Evolutionary conservation across 1,140 invertebrate species (phyloP).

Genomic region (Drosophila ohnishii): DNA sequence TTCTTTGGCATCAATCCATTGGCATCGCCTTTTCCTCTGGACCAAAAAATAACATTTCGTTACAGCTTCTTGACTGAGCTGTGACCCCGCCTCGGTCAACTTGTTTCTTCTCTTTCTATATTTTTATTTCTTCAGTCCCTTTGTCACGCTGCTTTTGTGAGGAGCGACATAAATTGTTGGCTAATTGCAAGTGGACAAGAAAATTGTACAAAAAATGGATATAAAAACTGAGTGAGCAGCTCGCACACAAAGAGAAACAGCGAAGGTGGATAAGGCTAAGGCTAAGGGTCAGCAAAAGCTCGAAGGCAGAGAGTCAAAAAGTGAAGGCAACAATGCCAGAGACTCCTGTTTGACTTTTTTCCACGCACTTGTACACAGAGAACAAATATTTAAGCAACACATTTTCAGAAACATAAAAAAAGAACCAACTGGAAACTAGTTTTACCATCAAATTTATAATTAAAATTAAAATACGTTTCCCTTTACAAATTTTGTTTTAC

Average conservation of each 20-base stretch:
- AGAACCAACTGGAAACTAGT: too few species aligned
- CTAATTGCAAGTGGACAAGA: constrained; percentile 65
- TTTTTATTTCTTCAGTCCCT: too few species aligned
- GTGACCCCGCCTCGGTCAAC: too few species aligned
- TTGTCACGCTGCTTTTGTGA: constrained; percentile 9
- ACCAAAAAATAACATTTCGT: too few species aligned
- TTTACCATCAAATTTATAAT: too few species aligned
- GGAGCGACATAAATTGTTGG: constrained; percentile 68
- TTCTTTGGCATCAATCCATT: too few species aligned
- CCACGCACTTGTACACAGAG: background rate
- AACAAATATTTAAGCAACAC: background rate
- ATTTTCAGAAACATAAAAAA: too few species aligned
- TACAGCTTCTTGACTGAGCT: too few species aligned
- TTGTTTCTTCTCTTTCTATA: too few species aligned
- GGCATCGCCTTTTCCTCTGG: too few species aligned
- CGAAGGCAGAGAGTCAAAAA: constrained; percentile 9
- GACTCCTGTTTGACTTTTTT: background rate
- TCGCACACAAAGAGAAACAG: background rate
- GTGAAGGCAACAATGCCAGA: constrained; percentile 27
- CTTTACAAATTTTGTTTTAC: background rate
- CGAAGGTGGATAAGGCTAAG: background rate
- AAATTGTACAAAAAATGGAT: background rate
- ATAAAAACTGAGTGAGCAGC: background rate
- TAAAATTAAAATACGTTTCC: too few species aligned
- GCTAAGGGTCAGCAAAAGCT: background rate